phyloP scores from a whole-genome alignment of 1,140 invertebrate genomes.

The Sitobion miscanthi region DNA sequence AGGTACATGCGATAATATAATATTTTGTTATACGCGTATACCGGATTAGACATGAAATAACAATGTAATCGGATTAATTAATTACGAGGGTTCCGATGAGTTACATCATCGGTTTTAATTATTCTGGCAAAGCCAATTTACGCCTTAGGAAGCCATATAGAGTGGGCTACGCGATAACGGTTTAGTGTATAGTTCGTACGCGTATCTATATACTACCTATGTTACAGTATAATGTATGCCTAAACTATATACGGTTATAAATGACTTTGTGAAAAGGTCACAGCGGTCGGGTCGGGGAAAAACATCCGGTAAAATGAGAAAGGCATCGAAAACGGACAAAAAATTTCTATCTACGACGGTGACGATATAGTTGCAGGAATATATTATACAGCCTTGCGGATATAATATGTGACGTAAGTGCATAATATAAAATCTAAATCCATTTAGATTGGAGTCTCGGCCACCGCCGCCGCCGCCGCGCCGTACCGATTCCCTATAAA shows the following conservation, averaged over 20 bases:
- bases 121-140: slow-evolving; percentile 50
- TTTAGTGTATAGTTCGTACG: background rate
- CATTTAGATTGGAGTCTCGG: slow-evolving; percentile 33
- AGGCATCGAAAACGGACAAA: background rate
- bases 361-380: background rate
- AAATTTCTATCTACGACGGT: background rate
- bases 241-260: too few relatives aligned
- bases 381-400: background rate
- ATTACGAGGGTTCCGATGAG: slow-evolving; percentile 15
- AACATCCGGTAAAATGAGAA: background rate
- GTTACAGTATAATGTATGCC: too few relatives aligned
- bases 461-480: background rate
- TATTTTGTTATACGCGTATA: background rate
- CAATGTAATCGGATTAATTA: slow-evolving; percentile 48
- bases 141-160: slow-evolving; percentile 38
- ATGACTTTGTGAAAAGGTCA: background rate
- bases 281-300: background rate
- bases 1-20: background rate
- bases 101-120: slow-evolving; percentile 53
- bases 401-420: background rate
- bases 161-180: background rate
- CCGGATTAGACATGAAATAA: slow-evolving; percentile 24
- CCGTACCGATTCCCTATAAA: slow-evolving; percentile 14
- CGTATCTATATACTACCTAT: background rate
- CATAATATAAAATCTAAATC: slow-evolving; percentile 11